phyloP scores from a whole-genome alignment of 2,888 invertebrate genomes.

The Paralinhomoeus sp. region DNA sequence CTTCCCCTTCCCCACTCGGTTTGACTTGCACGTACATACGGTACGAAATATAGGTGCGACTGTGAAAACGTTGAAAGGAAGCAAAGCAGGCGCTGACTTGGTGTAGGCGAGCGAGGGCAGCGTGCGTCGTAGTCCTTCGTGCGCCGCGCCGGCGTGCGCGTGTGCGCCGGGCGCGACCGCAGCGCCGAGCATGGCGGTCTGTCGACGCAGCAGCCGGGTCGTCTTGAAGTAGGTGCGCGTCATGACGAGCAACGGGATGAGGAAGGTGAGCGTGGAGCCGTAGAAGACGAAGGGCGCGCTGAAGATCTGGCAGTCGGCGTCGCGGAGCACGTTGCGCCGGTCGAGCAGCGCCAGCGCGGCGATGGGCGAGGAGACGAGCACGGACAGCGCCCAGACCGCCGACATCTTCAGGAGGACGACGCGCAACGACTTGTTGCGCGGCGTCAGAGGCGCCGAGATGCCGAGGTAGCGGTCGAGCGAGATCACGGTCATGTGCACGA shows the following conservation, averaged over 20 bases:
- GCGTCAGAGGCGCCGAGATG: conserved; percentile 62
- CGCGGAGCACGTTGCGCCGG: conserved; percentile 29
- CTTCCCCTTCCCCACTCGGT: too few species aligned
- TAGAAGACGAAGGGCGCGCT: conserved; percentile 7
- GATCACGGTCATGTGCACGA: conserved; percentile 37
- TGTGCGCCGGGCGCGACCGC: conserved; percentile 40
- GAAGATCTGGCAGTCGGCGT: conserved; percentile 2
- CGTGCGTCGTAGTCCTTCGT: too few species aligned
- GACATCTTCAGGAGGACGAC: conserved; percentile 52
- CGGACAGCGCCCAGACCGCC: conserved; percentile 74
- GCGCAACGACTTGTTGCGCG: conserved; percentile 43
- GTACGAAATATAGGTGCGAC: too few species aligned
- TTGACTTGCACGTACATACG: too few species aligned
- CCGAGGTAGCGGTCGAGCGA: conserved; percentile 52
- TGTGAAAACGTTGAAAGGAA: too few species aligned
- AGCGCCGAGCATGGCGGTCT: conserved; percentile 11
- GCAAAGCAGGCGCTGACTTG: too few species aligned
- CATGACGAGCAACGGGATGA: conserved; percentile 83
- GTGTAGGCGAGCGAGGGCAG: too few species aligned
- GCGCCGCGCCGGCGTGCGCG: too few species aligned
- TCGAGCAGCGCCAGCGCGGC: conserved; percentile 34
- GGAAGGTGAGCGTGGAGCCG: conserved; percentile 81
- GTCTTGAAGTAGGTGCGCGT: conserved; percentile 78
- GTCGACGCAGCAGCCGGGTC: conserved; percentile 50
- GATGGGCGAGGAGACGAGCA: conserved; percentile 68